Evolutionary conservation across 2,888 invertebrate genomes (phyloP).

Genomic region (Monopis laevigella): DNA sequence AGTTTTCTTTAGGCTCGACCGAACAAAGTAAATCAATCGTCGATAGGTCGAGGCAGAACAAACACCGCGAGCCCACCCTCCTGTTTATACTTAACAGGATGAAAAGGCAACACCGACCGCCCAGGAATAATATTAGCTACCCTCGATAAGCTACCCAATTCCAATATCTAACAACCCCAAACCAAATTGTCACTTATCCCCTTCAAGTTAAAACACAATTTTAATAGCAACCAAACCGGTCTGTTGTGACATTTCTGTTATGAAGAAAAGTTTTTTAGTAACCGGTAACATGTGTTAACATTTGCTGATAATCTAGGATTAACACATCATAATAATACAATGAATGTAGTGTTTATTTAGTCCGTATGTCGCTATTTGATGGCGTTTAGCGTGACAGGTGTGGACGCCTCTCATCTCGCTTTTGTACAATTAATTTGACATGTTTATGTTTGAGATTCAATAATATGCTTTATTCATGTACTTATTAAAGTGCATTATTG

Average conservation of each 20-base stretch:
- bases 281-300: slow-evolving; percentile 68
- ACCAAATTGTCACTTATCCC: slow-evolving; percentile 30
- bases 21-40: slow-evolving; percentile 55
- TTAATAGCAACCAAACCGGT: slow-evolving; percentile 16
- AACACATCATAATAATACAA: slow-evolving; percentile 68
- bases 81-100: slow-evolving; percentile 65
- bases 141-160: slow-evolving; percentile 59
- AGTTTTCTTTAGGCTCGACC: slow-evolving; percentile 6
- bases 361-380: slow-evolving; percentile 58
- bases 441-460: neutral
- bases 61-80: slow-evolving; percentile 56
- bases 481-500: too few species aligned
- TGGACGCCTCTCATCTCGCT: slow-evolving; percentile 35
- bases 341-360: slow-evolving; percentile 61
- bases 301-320: slow-evolving; percentile 66
- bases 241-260: slow-evolving; percentile 26
- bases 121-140: slow-evolving; percentile 67
- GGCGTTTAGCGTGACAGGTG: slow-evolving; percentile 55
- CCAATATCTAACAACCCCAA: slow-evolving; percentile 27
- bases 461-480: too few species aligned
- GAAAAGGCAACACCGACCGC: slow-evolving; percentile 66
- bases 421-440: neutral
- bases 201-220: slow-evolving; percentile 28
- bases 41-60: slow-evolving; percentile 42
- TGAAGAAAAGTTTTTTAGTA: slow-evolving; percentile 46